phyloP scores from a whole-genome alignment of 2,113 vertebrate species.

The Trematocara macrostoma region DNA sequence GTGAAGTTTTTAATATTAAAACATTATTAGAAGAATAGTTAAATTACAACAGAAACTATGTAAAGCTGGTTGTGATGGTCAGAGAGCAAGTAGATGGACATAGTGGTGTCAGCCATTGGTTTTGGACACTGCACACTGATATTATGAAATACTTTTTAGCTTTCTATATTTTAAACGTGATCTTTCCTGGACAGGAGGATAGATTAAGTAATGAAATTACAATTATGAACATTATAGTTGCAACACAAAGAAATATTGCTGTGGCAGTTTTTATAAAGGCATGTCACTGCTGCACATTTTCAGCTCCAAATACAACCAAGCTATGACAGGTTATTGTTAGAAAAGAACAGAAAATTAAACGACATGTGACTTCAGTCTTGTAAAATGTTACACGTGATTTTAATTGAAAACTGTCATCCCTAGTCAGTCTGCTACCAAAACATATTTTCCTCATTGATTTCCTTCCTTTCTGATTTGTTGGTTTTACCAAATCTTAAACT shows the following conservation, averaged over 20 bases:
- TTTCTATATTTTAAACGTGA: background rate
- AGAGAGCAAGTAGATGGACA: background rate
- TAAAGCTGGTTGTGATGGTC: background rate
- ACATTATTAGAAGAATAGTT: background rate
- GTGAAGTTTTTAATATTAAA: background rate
- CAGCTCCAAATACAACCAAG: background rate
- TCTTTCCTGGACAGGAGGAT: background rate
- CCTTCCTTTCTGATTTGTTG: background rate
- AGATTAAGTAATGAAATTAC: background rate
- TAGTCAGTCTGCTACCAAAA: background rate
- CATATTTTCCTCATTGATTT: background rate
- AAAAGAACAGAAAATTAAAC: background rate
- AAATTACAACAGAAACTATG: background rate
- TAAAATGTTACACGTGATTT: background rate
- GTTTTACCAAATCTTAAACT: background rate
- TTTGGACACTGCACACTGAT: background rate
- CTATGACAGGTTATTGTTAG: background rate
- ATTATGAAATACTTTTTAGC: background rate
- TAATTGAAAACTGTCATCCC: background rate
- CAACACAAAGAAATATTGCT: background rate
- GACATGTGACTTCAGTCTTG: background rate
- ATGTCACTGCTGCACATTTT: background rate
- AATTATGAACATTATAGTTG: background rate
- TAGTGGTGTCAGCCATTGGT: background rate
- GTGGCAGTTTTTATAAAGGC: background rate